phyloP scores from a whole-genome alignment of 2,113 vertebrate species.

The Atractosteus spatula region DNA sequence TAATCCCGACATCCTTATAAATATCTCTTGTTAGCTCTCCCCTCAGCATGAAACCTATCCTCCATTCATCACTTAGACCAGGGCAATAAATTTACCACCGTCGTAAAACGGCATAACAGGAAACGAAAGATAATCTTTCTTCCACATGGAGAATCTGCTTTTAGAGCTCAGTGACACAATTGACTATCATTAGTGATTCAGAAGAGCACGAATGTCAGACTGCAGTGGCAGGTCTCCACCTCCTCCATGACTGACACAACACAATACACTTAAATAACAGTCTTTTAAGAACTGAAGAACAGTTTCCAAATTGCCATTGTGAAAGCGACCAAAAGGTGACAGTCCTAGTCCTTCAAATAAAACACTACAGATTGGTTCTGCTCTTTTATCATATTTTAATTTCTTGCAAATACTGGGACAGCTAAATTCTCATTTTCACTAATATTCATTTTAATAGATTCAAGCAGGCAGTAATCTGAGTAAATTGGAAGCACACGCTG shows the following conservation, averaged over 20 bases:
- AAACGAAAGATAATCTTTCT: conserved; percentile 11
- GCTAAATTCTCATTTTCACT: no score
- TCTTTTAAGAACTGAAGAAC: not conserved
- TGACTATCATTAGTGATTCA: not conserved
- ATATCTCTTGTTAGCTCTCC: not conserved
- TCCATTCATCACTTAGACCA: conserved; percentile 6
- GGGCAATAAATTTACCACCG: not conserved
- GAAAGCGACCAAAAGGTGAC: no score
- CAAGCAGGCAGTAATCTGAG: no score
- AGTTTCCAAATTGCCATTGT: no score
- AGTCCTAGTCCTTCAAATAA: no score
- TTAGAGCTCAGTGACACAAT: not conserved
- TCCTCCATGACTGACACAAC: not conserved
- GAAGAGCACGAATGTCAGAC: not conserved
- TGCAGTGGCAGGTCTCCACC: no score
- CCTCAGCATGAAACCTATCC: not conserved
- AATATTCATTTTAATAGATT: no score
- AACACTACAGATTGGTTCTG: no score
- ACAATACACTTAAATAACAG: not conserved
- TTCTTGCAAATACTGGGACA: no score
- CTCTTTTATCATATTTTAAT: no score
- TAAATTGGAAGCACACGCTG: no score
- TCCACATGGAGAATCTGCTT: conserved; percentile 8
- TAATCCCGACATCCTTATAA: not conserved
- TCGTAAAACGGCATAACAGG: conserved; percentile 6